Percentiles rank a stretch among this genome's conserved stretches.
These are phyloP conservation scores for roundworm (Caenorhabditis elegans) DNA, from an alignment of 1,140 invertebrate genomes.

Conservation along the genomic window WBcel235 BX284606.5:3182501-3183000, in stretches of 20 bases:
- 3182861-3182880: too few species aligned
- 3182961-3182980: conserved; percentile 20
- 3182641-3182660: not conserved
- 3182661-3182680: not conserved
- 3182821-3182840: too few species aligned
- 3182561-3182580: not conserved
- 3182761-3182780: too few species aligned
- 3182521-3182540: too few species aligned
- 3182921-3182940: not conserved
- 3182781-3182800: too few species aligned
- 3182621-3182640: not conserved
- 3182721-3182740: not conserved
- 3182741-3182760: not conserved
- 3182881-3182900: conserved; percentile 3
- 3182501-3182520: too few species aligned
- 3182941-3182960: conserved; percentile 23
- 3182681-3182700: not conserved
- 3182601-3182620: not conserved
- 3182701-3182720: not conserved
- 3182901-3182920: not conserved
- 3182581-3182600: not conserved
- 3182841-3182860: not conserved
- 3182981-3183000: not conserved
- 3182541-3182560: not conserved
- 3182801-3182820: too few species aligned